A percentile compares a stretch with the other conserved stretches of the same genome.
Evolutionary conservation across 2,113 vertebrate species (phyloP).

Genomic region (Dromiciops gliroides): DNA sequence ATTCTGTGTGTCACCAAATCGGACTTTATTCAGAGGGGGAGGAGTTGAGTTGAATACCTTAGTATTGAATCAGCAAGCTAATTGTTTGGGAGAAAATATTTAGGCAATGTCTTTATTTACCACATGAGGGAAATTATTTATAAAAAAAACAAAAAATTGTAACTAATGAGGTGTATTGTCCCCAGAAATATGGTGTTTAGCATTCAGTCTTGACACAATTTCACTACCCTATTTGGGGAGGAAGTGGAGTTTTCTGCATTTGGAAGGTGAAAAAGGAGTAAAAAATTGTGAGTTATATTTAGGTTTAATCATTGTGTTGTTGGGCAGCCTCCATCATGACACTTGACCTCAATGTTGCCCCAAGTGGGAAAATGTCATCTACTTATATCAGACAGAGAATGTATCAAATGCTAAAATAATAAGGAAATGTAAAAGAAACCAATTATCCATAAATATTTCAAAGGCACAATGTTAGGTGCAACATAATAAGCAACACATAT

Average conservation of each 20-base stretch:
- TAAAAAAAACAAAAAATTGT: background rate
- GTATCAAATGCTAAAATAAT: no score
- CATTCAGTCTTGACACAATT: constrained; percentile 2
- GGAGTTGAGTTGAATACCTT: background rate
- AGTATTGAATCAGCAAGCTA: constrained; percentile 15
- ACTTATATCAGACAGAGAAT: background rate
- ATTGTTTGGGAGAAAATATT: background rate
- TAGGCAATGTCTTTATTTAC: background rate
- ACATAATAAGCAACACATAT: no score
- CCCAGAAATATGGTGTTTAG: background rate
- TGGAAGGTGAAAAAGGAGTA: background rate
- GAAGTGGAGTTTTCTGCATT: background rate
- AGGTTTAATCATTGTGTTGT: background rate
- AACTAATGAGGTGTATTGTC: background rate
- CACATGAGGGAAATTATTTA: background rate
- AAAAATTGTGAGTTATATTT: background rate
- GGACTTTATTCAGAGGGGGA: background rate
- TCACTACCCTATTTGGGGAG: background rate
- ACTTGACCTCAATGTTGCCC: background rate
- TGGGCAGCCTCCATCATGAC: background rate
- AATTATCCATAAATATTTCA: no score
- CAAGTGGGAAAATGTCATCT: background rate
- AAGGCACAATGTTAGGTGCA: no score
- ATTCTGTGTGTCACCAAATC: background rate
- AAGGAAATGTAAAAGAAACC: no score